Percentiles rank a stretch among this genome's conserved stretches.
Conservation (phyloP, 2,888 invertebrate species). For the Nephrocerus scutellatus region DNA sequence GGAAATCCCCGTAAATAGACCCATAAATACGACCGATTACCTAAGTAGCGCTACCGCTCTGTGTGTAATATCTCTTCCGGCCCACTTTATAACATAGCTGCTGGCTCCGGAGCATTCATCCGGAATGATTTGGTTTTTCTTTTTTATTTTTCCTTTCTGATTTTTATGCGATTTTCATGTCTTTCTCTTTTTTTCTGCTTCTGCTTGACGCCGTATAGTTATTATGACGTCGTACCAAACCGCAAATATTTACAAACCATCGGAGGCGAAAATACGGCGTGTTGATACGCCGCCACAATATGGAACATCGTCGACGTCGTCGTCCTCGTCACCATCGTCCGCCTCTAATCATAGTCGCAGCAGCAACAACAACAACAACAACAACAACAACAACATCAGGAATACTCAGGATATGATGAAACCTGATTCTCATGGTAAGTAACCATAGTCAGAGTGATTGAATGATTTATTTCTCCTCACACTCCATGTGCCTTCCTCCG, state of each 20-base stretch:
- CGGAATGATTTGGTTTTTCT: background rate
- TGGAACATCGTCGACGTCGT: conserved; percentile 20
- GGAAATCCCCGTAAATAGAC: too few species aligned
- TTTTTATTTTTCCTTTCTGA: background rate
- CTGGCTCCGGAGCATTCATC: too few species aligned
- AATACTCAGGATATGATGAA: conserved; percentile 29
- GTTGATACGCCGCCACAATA: conserved; percentile 36
- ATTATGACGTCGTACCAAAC: conserved; percentile 37
- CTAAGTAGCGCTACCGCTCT: too few species aligned
- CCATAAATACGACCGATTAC: too few species aligned
- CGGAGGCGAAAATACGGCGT: conserved; percentile 44
- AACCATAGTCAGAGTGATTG: too few species aligned
- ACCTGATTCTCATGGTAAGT: conserved; percentile 41
- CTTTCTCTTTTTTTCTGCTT: conserved; percentile 15
- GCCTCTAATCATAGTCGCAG: too few species aligned
- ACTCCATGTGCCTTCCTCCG: too few species aligned
- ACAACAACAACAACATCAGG: background rate
- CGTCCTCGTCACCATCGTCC: too few species aligned
- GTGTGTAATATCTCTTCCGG: too few species aligned
- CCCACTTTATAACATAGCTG: too few species aligned
- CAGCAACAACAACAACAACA: conserved; percentile 27
- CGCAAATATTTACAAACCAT: conserved; percentile 41
- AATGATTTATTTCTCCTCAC: too few species aligned
- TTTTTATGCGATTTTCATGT: background rate
- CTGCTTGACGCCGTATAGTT: too few species aligned